Conservation (phyloP, 2,797 vertebrate genomes). For the Tragopan temminckii region DNA sequence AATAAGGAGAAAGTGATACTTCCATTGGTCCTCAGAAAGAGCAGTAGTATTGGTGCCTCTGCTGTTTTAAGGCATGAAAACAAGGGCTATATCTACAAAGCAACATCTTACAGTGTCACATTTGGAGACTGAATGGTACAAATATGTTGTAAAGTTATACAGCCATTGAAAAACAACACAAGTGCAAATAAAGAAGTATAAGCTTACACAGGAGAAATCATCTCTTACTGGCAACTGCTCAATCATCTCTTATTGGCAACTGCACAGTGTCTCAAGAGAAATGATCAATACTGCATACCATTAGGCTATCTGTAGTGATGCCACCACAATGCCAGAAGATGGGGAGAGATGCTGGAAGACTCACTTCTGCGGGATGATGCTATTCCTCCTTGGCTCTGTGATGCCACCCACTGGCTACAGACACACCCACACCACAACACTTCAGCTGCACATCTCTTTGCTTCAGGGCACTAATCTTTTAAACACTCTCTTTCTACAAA, state of each 20-base stretch:
- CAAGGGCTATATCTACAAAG: background rate
- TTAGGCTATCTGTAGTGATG: background rate
- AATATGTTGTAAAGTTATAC: background rate
- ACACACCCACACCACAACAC: rapidly evolving
- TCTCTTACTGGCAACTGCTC: background rate
- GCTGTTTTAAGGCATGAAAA: background rate
- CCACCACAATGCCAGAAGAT: background rate
- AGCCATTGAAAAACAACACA: background rate
- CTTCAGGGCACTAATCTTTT: background rate
- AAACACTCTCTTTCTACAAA: background rate
- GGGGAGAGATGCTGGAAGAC: background rate
- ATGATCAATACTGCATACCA: rapidly evolving
- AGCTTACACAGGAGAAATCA: background rate
- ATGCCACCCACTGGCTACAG: background rate
- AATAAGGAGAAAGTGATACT: background rate
- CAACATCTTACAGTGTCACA: background rate
- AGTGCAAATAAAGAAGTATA: background rate
- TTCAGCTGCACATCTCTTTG: rapidly evolving
- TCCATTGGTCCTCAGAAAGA: background rate
- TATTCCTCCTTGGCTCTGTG: background rate
- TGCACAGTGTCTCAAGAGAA: background rate
- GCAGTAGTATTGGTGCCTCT: background rate
- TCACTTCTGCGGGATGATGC: no score
- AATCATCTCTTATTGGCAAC: background rate
- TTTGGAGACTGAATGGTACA: background rate